Percentiles rank a stretch among this genome's conserved stretches.
These are phyloP conservation scores for Drosophila suboccidentalis DNA, from an alignment of 2,888 invertebrate genomes.

Conservation along the genomic window DNA sequence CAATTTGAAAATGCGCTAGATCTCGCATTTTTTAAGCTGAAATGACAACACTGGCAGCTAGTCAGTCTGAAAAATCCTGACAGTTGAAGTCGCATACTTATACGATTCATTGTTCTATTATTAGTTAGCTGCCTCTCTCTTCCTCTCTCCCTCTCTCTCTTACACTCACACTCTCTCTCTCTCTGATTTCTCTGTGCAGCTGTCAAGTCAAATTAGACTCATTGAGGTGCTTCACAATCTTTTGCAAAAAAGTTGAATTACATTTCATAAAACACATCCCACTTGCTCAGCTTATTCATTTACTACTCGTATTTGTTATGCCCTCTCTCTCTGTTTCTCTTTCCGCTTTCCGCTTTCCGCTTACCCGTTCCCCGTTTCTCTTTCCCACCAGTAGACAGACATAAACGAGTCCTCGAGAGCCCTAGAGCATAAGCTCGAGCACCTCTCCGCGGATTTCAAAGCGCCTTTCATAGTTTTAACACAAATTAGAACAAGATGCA, in stretches of 20 bases:
- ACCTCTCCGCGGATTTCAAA: conserved; percentile 17
- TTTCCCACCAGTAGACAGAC: conserved; percentile 2
- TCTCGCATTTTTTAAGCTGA: too few relatives aligned
- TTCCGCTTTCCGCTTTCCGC: neutral
- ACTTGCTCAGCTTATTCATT: conserved; percentile 18
- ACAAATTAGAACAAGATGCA: conserved; percentile 7
- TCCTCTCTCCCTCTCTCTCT: neutral
- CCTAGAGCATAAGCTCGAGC: conserved; percentile 10
- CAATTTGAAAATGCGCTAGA: too few relatives aligned
- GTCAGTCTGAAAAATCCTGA: neutral
- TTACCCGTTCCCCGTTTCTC: too few relatives aligned
- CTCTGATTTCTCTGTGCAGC: conserved; percentile 31
- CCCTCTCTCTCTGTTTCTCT: neutral
- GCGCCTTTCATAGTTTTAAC: conserved; percentile 13
- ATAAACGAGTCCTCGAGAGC: conserved; percentile 13
- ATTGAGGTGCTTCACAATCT: conserved; percentile 30
- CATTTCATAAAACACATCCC: conserved; percentile 22
- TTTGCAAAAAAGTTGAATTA: conserved; percentile 44
- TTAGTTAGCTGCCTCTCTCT: conserved; percentile 25
- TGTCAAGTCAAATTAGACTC: conserved; percentile 56
- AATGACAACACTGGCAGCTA: neutral
- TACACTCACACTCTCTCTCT: neutral
- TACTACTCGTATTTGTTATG: conserved; percentile 5
- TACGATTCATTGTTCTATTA: conserved; percentile 47
- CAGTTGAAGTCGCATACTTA: conserved; percentile 28